Conservation (phyloP, 2,888 invertebrate genomes). For the Pardosa pseudoannulata region DNA sequence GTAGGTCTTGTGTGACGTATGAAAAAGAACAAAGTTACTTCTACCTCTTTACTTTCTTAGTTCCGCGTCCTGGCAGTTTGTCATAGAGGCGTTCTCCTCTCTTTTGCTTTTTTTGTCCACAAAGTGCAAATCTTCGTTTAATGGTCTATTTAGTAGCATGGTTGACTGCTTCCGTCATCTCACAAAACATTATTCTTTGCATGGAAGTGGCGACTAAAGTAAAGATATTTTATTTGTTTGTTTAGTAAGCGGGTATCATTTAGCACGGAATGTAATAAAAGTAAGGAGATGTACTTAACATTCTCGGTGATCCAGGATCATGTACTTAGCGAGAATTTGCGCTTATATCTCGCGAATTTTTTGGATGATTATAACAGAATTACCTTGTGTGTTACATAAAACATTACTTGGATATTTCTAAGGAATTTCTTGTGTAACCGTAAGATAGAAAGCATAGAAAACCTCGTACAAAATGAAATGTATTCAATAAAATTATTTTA, state of each 20-base stretch:
- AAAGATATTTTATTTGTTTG: background rate
- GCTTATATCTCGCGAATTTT: too few species aligned
- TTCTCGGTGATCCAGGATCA: too few species aligned
- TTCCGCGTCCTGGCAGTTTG: background rate
- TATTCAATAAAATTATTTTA: too few species aligned
- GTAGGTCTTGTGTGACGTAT: background rate
- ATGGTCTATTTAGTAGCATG: background rate
- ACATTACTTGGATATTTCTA: too few species aligned
- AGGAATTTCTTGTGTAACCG: too few species aligned
- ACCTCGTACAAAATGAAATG: too few species aligned
- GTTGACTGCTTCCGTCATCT: background rate
- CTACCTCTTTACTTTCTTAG: background rate
- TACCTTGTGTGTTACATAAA: too few species aligned
- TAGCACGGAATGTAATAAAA: background rate
- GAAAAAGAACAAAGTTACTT: background rate
- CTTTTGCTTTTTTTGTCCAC: background rate
- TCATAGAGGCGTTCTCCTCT: background rate
- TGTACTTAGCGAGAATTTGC: too few species aligned
- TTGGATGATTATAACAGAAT: too few species aligned
- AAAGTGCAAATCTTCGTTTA: constrained; percentile 2
- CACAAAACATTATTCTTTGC: background rate
- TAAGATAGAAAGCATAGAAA: too few species aligned
- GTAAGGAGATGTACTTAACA: too few species aligned
- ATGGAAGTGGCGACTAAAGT: background rate
- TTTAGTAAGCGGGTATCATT: background rate